Conservation (phyloP, 2,113 vertebrate species). For the Castor canadensis region DNA sequence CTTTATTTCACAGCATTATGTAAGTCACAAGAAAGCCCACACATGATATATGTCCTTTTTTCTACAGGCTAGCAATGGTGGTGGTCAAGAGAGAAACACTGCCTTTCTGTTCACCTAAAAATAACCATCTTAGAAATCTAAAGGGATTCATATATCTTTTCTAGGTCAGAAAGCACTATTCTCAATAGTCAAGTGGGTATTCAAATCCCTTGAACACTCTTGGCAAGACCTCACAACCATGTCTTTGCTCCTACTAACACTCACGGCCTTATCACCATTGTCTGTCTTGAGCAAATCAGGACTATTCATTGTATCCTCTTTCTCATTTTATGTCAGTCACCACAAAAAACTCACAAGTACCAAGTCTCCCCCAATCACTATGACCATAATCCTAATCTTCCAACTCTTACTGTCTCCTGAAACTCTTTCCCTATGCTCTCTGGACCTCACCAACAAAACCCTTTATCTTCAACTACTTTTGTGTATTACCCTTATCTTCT, state of each 20-base stretch:
- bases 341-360: not conserved
- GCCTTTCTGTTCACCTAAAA: not conserved
- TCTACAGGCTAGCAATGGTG: not conserved
- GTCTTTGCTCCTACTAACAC: not conserved
- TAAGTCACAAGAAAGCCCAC: not conserved
- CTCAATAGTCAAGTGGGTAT: not conserved
- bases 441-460: not conserved
- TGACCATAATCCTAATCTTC: not conserved
- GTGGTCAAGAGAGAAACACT: not conserved
- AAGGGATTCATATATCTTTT: not conserved
- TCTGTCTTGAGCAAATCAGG: not conserved
- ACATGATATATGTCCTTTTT: accelerated
- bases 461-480: not conserved
- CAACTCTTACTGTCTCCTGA: not conserved
- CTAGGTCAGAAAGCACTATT: not conserved
- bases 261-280: not conserved
- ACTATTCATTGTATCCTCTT: not conserved
- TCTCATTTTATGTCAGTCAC: not conserved
- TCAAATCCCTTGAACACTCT: not conserved
- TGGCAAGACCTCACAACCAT: not conserved
- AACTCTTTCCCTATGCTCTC: not conserved
- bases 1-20: not conserved
- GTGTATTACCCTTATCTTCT: not conserved
- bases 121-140: not conserved
- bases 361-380: not conserved